A percentile compares a stretch with the other conserved stretches of the same genome.
These are phyloP conservation scores for Eriosoma lanigerum DNA, from an alignment of 1,140 invertebrate genomes.

Conservation along the genomic window DNA sequence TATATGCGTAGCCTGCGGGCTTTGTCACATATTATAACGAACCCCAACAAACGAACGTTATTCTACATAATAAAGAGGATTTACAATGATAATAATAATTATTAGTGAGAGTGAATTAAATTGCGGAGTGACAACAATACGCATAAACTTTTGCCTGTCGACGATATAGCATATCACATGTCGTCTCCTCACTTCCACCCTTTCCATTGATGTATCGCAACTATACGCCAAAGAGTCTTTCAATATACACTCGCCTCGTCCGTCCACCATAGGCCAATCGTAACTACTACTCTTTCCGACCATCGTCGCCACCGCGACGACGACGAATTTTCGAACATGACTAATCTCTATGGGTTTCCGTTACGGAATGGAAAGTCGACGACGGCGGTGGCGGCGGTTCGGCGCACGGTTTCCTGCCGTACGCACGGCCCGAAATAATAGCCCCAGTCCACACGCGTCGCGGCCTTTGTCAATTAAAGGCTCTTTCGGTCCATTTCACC, in stretches of 20 bases:
- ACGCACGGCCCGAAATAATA: constrained; percentile 47
- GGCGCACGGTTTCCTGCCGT: constrained; percentile 49
- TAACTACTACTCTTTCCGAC: too few species aligned
- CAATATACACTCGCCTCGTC: neutral
- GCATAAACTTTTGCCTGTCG: constrained; percentile 29
- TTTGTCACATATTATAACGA: neutral
- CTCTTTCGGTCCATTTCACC: constrained; percentile 44
- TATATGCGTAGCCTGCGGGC: neutral
- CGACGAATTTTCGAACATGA: constrained; percentile 41
- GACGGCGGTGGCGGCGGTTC: neutral
- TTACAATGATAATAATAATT: constrained; percentile 21
- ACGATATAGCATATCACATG: constrained; percentile 13
- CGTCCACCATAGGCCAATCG: too few species aligned
- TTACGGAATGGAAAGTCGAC: constrained; percentile 49
- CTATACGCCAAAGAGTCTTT: neutral
- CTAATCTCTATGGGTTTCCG: constrained; percentile 50
- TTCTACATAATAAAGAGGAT: constrained; percentile 38
- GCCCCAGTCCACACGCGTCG: constrained; percentile 29
- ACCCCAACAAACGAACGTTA: neutral
- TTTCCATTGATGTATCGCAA: too few species aligned
- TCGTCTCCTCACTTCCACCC: neutral
- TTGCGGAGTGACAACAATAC: constrained; percentile 3
- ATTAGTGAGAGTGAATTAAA: constrained; percentile 19
- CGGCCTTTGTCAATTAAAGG: constrained; percentile 50
- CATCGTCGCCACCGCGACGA: too few species aligned